Conservation (phyloP, 2,888 invertebrate species). For the Diarsia dahlii region DNA sequence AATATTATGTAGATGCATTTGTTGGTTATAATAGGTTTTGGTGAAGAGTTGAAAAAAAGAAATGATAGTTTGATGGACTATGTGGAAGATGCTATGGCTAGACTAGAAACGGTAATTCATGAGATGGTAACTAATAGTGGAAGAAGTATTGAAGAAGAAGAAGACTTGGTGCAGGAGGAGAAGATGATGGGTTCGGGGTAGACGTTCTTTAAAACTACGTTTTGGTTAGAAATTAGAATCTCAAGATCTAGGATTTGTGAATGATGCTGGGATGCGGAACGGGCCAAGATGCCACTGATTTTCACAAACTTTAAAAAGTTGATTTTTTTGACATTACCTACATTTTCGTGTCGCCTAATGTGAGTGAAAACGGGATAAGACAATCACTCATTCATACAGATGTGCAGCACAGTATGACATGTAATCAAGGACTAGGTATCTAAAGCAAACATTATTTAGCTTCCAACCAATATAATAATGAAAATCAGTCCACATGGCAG, state of each 20-base stretch:
- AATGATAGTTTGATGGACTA: neutral
- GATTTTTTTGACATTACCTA: neutral
- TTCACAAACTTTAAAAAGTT: neutral
- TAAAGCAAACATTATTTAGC: neutral
- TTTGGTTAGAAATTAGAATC: neutral
- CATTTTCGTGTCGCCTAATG: neutral
- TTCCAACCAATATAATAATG: neutral
- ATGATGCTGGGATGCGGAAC: too few relatives aligned
- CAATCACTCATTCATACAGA: neutral
- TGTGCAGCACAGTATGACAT: neutral
- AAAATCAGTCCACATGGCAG: conserved; percentile 22
- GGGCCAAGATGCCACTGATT: neutral
- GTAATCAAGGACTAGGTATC: neutral
- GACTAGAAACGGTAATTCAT: neutral
- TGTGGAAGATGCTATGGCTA: neutral
- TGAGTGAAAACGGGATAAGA: neutral
- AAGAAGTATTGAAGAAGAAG: neutral
- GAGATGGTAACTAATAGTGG: neutral
- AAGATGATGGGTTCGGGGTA: too few relatives aligned
- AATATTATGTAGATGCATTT: neutral
- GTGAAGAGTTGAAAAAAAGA: neutral
- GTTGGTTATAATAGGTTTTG: neutral
- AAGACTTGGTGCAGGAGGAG: neutral
- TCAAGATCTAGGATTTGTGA: too few relatives aligned
- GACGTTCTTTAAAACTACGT: neutral